Percentiles rank a stretch among this genome's conserved stretches.
Conservation (phyloP, 2,888 invertebrate genomes). For the Drosophila neutralis region DNA sequence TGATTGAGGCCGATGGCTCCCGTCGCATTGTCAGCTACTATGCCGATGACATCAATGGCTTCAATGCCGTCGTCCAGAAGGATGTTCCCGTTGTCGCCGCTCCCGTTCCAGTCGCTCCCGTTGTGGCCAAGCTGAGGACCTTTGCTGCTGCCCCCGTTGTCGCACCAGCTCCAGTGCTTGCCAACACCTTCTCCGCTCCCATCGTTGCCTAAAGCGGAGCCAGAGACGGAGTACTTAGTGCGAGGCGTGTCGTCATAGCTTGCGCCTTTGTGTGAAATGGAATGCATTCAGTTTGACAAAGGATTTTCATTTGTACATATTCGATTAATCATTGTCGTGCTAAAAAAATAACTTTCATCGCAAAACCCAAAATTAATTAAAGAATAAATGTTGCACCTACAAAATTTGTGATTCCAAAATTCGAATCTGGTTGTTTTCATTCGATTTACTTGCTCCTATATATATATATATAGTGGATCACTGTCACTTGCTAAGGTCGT, state of each 20-base stretch:
- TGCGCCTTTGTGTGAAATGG: constrained; percentile 47
- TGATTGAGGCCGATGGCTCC: constrained; percentile 84
- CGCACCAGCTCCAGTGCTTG: constrained; percentile 75
- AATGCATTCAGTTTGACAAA: constrained; percentile 70
- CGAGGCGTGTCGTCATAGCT: constrained; percentile 37
- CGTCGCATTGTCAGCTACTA: constrained; percentile 83
- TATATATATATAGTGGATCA: background rate
- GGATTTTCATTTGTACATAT: constrained; percentile 84
- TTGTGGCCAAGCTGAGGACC: constrained; percentile 66
- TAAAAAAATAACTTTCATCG: constrained; percentile 81
- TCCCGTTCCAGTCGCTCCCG: constrained; percentile 67
- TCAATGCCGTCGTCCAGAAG: constrained; percentile 83
- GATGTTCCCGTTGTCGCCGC: constrained; percentile 65
- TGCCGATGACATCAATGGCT: constrained; percentile 82
- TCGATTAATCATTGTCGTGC: constrained; percentile 82
- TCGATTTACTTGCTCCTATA: background rate
- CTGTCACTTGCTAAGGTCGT: background rate
- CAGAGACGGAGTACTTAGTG: background rate
- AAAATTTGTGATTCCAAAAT: constrained; percentile 49
- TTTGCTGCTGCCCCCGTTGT: constrained; percentile 61
- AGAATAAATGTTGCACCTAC: constrained; percentile 20
- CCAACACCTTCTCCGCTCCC: constrained; percentile 79
- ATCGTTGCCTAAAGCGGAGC: constrained; percentile 72
- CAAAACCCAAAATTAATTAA: constrained; percentile 60
- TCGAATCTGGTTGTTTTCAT: constrained; percentile 1